phyloP scores from a whole-genome alignment of 2,113 vertebrate species.

The Condylura cristata region DNA sequence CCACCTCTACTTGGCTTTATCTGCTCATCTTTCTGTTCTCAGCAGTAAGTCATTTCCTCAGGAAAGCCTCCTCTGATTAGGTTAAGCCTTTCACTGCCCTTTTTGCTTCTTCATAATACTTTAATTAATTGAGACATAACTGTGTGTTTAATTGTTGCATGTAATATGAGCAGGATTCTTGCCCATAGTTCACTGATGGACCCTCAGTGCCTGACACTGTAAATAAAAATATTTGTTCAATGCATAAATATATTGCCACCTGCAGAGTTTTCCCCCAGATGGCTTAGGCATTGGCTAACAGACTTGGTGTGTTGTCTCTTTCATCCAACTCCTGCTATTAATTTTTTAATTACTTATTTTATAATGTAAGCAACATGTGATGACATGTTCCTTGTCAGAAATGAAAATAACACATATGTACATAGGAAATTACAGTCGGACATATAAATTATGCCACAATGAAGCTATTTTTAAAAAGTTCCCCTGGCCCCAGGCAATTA shows the following conservation, averaged over 20 bases:
- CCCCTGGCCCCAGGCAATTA: not conserved
- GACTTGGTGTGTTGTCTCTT: not conserved
- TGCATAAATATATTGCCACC: not conserved
- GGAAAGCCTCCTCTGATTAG: not conserved
- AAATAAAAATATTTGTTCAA: not conserved
- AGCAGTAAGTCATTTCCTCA: not conserved
- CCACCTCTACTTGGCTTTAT: not conserved
- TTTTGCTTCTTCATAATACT: not conserved
- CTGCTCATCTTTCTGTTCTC: not conserved
- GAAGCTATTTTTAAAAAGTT: not conserved
- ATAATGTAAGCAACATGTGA: constrained; percentile 14
- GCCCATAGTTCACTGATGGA: not conserved
- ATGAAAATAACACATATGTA: not conserved
- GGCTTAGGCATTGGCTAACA: not conserved
- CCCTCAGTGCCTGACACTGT: not conserved
- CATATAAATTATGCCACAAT: not conserved
- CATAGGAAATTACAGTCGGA: not conserved
- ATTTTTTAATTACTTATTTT: constrained; percentile 36
- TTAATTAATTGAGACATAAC: not conserved
- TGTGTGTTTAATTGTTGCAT: not conserved
- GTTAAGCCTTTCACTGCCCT: not conserved
- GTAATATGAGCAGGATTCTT: not conserved
- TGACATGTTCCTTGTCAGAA: not conserved
- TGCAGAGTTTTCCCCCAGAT: not conserved
- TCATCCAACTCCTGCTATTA: not conserved